Evolutionary conservation across 2,888 invertebrate species (phyloP).

Genomic region (Perizoma flavofasciatum): DNA sequence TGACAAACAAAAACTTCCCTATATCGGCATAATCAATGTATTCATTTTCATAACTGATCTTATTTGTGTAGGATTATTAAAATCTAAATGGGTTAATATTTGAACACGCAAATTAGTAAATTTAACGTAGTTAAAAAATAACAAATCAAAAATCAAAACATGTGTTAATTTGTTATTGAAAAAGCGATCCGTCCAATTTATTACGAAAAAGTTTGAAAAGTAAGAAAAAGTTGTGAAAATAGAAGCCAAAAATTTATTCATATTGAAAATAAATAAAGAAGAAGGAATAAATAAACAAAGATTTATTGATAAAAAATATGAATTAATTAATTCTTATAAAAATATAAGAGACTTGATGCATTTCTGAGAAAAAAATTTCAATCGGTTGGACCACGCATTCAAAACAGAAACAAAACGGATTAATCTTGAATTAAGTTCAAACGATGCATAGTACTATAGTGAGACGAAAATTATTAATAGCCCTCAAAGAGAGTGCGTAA

Average conservation of each 20-base stretch:
- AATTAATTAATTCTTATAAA: no score
- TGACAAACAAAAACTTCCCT: no score
- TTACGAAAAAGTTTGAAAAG: conserved; percentile 27
- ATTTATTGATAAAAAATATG: no score
- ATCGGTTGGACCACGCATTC: conserved; percentile 62
- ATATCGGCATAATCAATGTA: no score
- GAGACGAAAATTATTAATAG: conserved; percentile 28
- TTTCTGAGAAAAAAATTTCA: conserved; percentile 29
- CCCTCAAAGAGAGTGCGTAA: neutral
- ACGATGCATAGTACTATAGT: conserved; percentile 35
- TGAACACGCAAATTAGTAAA: conserved; percentile 13
- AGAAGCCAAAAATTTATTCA: neutral
- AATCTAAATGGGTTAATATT: conserved; percentile 5
- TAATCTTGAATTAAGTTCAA: conserved; percentile 24
- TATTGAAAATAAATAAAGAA: neutral
- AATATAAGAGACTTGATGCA: no score
- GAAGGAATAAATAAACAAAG: neutral
- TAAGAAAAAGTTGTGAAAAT: neutral
- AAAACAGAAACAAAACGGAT: conserved; percentile 41
- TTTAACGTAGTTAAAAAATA: neutral
- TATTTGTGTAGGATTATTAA: conserved; percentile 3
- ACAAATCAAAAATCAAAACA: neutral
- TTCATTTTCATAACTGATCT: neutral
- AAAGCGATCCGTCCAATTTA: conserved; percentile 65
- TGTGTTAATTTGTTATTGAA: conserved; percentile 48